phyloP scores from a whole-genome alignment of 35 echinoderm and acorn worm genomes.

The Lytechinus variegatus region DNA sequence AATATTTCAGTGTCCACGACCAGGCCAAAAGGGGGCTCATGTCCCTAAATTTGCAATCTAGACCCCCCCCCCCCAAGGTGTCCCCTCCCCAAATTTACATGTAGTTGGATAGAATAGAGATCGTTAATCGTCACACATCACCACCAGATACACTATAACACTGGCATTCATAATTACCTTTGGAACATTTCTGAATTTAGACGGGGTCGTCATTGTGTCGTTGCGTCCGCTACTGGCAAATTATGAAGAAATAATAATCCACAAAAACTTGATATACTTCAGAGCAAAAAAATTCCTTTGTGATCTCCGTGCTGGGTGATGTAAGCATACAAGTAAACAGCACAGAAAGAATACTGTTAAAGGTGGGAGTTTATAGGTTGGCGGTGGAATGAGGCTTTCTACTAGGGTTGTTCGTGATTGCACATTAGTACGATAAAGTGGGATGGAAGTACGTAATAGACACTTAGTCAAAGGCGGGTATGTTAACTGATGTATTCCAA shows the following conservation, averaged over 20 bases:
- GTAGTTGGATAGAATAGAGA: no score
- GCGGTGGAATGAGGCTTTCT: not conserved
- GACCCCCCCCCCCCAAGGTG: no score
- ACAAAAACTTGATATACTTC: not conserved
- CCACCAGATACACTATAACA: not conserved
- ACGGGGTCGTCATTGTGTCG: constrained; percentile 78
- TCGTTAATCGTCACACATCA: not conserved
- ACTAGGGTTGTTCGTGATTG: not conserved
- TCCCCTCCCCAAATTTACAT: no score
- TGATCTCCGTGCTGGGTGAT: not conserved
- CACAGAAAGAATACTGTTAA: not conserved
- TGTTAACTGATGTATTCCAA: not conserved
- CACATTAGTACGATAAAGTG: not conserved
- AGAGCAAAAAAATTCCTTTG: not conserved
- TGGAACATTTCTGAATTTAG: constrained; percentile 94
- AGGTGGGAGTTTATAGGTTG: not conserved
- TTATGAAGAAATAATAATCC: not conserved
- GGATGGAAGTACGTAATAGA: not conserved
- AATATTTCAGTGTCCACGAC: no score
- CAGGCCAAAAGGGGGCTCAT: no score
- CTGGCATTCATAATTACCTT: constrained; percentile 60
- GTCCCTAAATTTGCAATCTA: no score
- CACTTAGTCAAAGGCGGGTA: not conserved
- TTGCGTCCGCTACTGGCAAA: not conserved
- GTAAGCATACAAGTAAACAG: not conserved